phyloP scores from a whole-genome alignment of 2,797 vertebrate genomes.

The Sebastes trivittatus region DNA sequence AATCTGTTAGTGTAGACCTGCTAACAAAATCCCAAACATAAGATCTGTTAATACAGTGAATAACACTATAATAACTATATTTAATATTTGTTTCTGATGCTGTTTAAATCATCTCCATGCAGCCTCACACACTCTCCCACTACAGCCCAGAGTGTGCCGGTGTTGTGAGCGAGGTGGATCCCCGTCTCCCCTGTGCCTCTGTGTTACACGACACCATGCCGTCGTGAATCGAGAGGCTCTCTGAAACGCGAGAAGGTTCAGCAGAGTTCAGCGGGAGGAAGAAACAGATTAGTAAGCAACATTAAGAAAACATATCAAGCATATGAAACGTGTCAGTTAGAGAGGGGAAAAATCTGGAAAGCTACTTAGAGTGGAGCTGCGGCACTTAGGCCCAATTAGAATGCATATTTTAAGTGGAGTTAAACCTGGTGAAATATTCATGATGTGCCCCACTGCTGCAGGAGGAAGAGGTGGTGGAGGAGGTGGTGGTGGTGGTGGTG shows the following conservation, averaged over 20 bases:
- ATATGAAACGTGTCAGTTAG: conserved; percentile 68
- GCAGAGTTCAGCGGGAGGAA: conserved; percentile 25
- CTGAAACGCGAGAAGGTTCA: conserved; percentile 18
- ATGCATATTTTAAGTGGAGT: conserved; percentile 80
- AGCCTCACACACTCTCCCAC: background rate
- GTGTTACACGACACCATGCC: background rate
- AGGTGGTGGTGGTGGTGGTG: background rate
- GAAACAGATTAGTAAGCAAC: conserved; percentile 46
- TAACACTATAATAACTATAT: background rate
- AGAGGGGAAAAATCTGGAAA: conserved; percentile 49
- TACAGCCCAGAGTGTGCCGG: background rate
- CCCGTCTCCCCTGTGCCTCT: background rate
- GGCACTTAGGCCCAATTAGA: conserved; percentile 80
- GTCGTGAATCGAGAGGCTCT: conserved; percentile 4
- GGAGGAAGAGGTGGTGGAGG: background rate
- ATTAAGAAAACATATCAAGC: conserved; percentile 55
- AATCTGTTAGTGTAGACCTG: background rate
- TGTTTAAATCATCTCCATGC: background rate
- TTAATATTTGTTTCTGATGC: background rate
- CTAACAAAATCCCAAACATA: background rate
- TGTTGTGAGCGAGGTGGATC: background rate
- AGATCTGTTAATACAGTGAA: background rate
- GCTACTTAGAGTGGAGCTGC: conserved; percentile 66
- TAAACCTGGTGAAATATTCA: conserved; percentile 80
- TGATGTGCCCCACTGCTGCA: conserved; percentile 59